These are phyloP conservation scores for Prionailurus bengalensis DNA, from an alignment of 2,113 vertebrate species.

Conservation along the genomic window DNA sequence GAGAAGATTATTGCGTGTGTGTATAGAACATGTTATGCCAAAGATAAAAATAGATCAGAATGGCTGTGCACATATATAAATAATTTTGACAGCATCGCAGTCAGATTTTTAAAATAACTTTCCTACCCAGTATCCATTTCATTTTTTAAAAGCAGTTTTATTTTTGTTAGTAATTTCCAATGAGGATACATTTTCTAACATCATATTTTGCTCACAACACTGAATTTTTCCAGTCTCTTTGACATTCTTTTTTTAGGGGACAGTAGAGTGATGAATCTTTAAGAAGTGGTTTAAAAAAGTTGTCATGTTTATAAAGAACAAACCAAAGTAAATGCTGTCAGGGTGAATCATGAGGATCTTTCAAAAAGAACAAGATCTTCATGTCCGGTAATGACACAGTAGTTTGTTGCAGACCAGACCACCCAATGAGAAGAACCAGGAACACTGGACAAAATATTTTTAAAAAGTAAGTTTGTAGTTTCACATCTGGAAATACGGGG, in stretches of 20 bases:
- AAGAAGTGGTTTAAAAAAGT: constrained; percentile 35
- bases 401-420: background rate
- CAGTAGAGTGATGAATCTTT: background rate
- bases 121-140: constrained; percentile 6
- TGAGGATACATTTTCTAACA: constrained; percentile 15
- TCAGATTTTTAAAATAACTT: background rate
- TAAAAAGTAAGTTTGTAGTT: background rate
- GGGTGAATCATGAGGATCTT: background rate
- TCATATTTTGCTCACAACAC: background rate
- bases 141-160: constrained; percentile 20
- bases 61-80: background rate
- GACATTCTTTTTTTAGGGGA: constrained; percentile 1
- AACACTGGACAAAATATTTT: background rate
- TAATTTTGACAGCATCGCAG: constrained; percentile 59
- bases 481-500: background rate
- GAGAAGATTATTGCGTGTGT: constrained; percentile 21
- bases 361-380: background rate
- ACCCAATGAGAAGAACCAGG: background rate
- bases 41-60: constrained; percentile 68
- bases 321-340: background rate
- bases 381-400: background rate
- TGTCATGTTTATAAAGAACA: background rate
- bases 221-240: constrained; percentile 51
- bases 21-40: constrained; percentile 46
- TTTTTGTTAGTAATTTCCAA: constrained; percentile 50